A percentile compares a stretch with the other conserved stretches of the same genome.
These are phyloP conservation scores for Dermochelys coriacea DNA, from an alignment of 2,797 vertebrate species.

Conservation along the genomic window DNA sequence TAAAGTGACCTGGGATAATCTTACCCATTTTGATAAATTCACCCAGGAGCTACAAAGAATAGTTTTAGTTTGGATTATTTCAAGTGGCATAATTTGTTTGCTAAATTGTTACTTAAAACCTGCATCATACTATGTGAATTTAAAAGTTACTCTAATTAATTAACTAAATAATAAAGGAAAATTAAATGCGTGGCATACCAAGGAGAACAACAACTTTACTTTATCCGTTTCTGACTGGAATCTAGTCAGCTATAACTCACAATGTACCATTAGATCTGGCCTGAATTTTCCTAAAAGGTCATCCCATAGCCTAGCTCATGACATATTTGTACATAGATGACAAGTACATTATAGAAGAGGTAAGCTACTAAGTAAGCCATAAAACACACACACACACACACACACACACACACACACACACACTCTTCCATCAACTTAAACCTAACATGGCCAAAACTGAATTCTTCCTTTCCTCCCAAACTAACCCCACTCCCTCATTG, in stretches of 20 bases:
- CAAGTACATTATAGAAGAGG: conserved; percentile 21
- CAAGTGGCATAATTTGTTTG: background rate
- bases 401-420: conserved; percentile 67
- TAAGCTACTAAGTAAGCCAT: conserved; percentile 62
- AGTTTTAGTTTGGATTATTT: background rate
- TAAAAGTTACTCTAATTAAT: background rate
- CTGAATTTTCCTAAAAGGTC: conserved; percentile 34
- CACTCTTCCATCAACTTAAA: conserved; percentile 60
- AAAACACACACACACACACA: conserved; percentile 65
- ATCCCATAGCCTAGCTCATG: conserved; percentile 37
- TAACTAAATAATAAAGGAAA: background rate
- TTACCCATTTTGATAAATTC: background rate
- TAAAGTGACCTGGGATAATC: conserved; percentile 10
- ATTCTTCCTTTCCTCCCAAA: conserved; percentile 32
- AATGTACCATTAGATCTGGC: conserved; percentile 39
- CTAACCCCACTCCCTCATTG: conserved; percentile 25
- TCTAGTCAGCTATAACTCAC: conserved; percentile 47
- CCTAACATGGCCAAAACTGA: conserved; percentile 39
- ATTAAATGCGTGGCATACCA: background rate
- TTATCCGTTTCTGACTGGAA: conserved; percentile 11
- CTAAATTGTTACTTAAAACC: background rate
- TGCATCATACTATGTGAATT: conserved; percentile 3
- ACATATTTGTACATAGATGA: background rate
- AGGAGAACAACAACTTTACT: background rate
- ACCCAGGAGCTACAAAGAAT: background rate